These are phyloP conservation scores for Hipparchia semele DNA, from an alignment of 2,888 invertebrate species.

Conservation along the genomic window DNA sequence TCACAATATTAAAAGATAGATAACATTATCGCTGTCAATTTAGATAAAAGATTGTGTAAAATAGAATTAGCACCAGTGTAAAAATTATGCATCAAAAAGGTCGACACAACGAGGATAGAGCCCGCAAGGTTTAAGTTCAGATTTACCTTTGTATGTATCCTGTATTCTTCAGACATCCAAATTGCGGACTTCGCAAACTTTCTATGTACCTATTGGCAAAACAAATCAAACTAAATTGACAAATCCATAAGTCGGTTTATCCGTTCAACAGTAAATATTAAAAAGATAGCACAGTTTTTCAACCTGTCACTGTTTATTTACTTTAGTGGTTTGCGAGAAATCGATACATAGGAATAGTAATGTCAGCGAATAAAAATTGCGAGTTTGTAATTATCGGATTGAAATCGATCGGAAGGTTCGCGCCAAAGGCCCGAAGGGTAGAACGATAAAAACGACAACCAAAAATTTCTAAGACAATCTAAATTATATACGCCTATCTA, in stretches of 20 bases:
- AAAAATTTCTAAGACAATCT: slow-evolving; percentile 59
- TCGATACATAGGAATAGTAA: background rate
- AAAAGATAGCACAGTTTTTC: background rate
- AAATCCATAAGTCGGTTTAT: background rate
- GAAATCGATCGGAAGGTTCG: background rate
- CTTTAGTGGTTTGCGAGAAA: too few species aligned
- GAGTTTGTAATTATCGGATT: background rate
- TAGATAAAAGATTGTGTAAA: too few species aligned
- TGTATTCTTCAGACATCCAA: background rate
- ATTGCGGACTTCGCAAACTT: background rate
- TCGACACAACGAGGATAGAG: slow-evolving; percentile 15
- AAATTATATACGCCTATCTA: slow-evolving; percentile 73
- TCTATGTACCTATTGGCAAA: background rate
- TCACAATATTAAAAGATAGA: too few species aligned
- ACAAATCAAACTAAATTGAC: background rate
- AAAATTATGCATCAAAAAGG: background rate
- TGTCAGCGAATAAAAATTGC: background rate
- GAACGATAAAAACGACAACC: slow-evolving; percentile 64
- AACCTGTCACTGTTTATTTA: background rate
- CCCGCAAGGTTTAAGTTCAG: too few species aligned
- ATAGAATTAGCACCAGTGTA: too few species aligned
- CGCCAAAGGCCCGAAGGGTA: background rate
- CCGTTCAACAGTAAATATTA: background rate
- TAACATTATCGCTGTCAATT: too few species aligned
- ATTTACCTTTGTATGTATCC: too few species aligned